phyloP scores from a whole-genome alignment of 2,888 invertebrate genomes.

The Acleris holmiana region DNA sequence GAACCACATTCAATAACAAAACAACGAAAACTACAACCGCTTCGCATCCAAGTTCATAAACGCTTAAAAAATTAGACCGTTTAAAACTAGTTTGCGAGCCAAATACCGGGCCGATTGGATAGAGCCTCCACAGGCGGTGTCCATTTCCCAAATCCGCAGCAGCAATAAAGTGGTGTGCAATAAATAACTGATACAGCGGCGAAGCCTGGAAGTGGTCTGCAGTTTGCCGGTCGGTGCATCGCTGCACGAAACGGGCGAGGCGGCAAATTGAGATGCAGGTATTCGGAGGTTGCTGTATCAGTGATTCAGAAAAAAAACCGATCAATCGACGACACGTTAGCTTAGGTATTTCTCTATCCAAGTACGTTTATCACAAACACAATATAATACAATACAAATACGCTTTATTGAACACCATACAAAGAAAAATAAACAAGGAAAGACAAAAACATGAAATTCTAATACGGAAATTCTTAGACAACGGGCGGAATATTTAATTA shows the following conservation, averaged over 20 bases:
- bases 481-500: too few relatives aligned
- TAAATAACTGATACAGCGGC: slow-evolving; percentile 65
- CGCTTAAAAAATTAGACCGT: slow-evolving; percentile 16
- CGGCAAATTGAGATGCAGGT: too few relatives aligned
- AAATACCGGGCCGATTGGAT: slow-evolving; percentile 50
- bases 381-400: too few relatives aligned
- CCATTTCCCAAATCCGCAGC: slow-evolving; percentile 50
- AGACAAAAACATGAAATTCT: too few relatives aligned
- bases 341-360: too few relatives aligned
- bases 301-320: too few relatives aligned
- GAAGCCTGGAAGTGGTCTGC: slow-evolving; percentile 53
- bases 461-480: too few relatives aligned
- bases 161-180: slow-evolving; percentile 44
- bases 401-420: too few relatives aligned
- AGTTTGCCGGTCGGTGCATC: slow-evolving; percentile 45
- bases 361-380: too few relatives aligned
- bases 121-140: slow-evolving; percentile 45
- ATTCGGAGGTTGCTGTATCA: too few relatives aligned
- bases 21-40: neutral
- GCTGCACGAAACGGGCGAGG: slow-evolving; percentile 28
- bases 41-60: neutral
- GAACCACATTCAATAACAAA: neutral
- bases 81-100: slow-evolving; percentile 46
- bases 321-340: too few relatives aligned
- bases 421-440: too few relatives aligned